phyloP scores from a whole-genome alignment of 2,888 invertebrate genomes.

The Tinea trinotella region DNA sequence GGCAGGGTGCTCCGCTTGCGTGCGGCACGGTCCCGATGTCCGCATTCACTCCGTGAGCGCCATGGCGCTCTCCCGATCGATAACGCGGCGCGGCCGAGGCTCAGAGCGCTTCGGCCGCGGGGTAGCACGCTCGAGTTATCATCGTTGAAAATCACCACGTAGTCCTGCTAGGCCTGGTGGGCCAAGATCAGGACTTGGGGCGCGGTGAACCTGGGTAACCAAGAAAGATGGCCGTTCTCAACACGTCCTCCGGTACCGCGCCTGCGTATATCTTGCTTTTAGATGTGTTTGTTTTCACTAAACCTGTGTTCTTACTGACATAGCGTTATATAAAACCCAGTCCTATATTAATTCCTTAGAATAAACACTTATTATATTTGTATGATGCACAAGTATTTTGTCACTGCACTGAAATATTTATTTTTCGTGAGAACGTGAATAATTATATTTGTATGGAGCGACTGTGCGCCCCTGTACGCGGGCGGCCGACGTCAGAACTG shows the following conservation, averaged over 20 bases:
- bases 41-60: slow-evolving; percentile 68
- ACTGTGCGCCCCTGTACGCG: slow-evolving; percentile 15
- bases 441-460: not conserved
- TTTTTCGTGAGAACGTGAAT: slow-evolving; percentile 5
- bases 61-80: slow-evolving; percentile 61
- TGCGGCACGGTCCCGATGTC: slow-evolving; percentile 53
- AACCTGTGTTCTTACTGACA: slow-evolving; percentile 24
- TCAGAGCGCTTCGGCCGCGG: slow-evolving; percentile 54
- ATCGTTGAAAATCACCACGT: slow-evolving; percentile 24
- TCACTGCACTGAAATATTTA: not conserved
- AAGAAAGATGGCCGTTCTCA: slow-evolving; percentile 67
- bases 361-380: not conserved
- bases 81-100: slow-evolving; percentile 53
- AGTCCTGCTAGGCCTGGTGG: slow-evolving; percentile 35
- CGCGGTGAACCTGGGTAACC: slow-evolving; percentile 68
- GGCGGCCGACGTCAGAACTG: slow-evolving; percentile 18
- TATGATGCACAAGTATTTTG: not conserved
- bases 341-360: not conserved
- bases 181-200: slow-evolving; percentile 56
- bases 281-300: slow-evolving; percentile 66
- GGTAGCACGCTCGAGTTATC: slow-evolving; percentile 50
- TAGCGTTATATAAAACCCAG: not conserved
- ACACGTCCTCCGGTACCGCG: slow-evolving; percentile 59
- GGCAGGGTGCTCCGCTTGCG: slow-evolving; percentile 33
- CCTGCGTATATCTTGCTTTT: slow-evolving; percentile 55